Conservation (phyloP, 2,113 vertebrate species). For the Regulus satrapa region DNA sequence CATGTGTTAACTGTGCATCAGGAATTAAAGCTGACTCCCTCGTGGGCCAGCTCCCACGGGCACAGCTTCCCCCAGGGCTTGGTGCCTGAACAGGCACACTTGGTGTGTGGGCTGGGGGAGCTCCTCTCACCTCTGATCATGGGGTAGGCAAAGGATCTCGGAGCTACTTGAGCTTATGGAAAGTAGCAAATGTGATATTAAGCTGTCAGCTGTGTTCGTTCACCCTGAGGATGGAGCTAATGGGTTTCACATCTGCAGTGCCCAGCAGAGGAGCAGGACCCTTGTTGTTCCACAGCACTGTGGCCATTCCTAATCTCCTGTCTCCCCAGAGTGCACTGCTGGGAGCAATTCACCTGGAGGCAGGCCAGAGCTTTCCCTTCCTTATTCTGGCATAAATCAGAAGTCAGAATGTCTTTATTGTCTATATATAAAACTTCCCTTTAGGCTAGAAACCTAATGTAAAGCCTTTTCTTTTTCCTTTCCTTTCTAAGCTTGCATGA, state of each 20-base stretch:
- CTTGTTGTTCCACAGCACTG: accelerated
- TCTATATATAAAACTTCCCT: background rate
- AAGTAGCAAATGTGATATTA: background rate
- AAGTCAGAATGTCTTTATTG: background rate
- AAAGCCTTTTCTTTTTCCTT: background rate
- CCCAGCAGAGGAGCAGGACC: background rate
- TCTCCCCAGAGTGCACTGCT: background rate
- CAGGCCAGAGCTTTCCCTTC: background rate
- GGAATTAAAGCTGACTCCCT: background rate
- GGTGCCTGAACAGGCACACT: background rate
- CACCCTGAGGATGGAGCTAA: background rate
- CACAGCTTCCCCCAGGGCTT: background rate
- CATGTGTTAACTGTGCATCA: background rate
- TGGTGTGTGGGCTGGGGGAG: background rate
- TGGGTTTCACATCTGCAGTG: accelerated
- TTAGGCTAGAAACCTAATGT: background rate
- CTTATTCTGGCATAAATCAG: background rate
- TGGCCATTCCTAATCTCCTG: background rate
- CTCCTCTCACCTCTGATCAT: background rate
- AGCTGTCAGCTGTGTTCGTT: background rate
- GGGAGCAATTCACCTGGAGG: background rate
- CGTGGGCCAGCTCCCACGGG: background rate
- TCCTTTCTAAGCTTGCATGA: background rate
- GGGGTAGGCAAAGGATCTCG: background rate
- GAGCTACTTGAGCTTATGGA: background rate